Base-by-base conservation (phyloP, 2,113 vertebrate genomes). In the Ciconia boyciana region DNA sequence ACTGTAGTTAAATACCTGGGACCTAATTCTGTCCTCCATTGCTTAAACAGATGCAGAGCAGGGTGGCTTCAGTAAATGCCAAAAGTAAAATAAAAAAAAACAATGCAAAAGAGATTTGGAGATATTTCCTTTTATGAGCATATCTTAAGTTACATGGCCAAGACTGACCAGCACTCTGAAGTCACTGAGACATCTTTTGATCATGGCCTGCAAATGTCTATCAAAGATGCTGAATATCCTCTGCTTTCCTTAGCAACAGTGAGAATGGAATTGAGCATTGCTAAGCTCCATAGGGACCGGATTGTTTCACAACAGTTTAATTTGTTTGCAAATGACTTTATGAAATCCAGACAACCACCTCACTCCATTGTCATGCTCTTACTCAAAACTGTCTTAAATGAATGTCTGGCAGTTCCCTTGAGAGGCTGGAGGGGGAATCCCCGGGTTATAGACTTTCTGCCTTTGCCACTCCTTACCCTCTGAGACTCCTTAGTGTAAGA, bases 371-470 rank as follows among this genome's bases (percentile, higher is more conserved):
- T 89, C 60, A 83, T 75, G 76, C 39, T 54, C 31, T 77, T 81
- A 66, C 81, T 82, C 57, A 77, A 72, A 92, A 77, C 70, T 54
- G 41, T 48, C 81, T 94, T 43, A 88, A 85, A 68, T 82, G 54
- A 92, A 83, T 70, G 85, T 89, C 89, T 94, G 85, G n/a, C 44
- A 32, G 65, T 41, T 92, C 89, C 81, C 89, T 36, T 19, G 85
- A 92, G 92, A 64, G 92, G 60, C 76, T 92, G 70, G 76, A 94
- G 81, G 76, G 89, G 89, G 71, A 94, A 94, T 87, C 85, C 66
- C 89, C 2, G 3, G 24, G 21, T 74, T 86, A 74, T n/a, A 52
- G 54, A 18, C 75, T 74, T 71, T 77, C 76, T 86, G 76, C 31
- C 39, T 82, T 82, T 91, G 55, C 61, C 71, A 70, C 51, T 74